phyloP scores from a whole-genome alignment of 2,888 invertebrate species.

The Zhuqinia jingwanae region DNA sequence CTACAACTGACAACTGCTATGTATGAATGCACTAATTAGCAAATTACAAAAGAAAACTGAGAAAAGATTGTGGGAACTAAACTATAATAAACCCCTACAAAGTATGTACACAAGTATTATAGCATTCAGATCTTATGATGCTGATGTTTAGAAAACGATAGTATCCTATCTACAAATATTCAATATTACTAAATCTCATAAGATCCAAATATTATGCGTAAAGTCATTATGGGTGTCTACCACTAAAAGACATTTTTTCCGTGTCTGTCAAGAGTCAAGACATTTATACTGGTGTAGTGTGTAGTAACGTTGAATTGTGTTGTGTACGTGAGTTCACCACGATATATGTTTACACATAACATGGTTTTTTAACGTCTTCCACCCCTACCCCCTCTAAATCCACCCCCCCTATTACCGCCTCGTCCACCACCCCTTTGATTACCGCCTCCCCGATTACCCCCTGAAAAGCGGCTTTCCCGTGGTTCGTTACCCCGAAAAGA shows the following conservation, averaged over 20 bases:
- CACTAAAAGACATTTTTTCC: too few relatives aligned
- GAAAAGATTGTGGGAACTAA: background rate
- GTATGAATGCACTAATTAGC: background rate
- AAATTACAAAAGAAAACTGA: background rate
- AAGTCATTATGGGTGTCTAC: too few relatives aligned
- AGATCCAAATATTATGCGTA: too few relatives aligned
- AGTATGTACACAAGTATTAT: background rate
- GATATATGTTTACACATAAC: background rate
- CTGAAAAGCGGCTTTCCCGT: slow-evolving; percentile 73
- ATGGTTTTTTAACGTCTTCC: slow-evolving; percentile 53
- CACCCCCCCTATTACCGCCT: slow-evolving; percentile 65
- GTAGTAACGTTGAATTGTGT: too few relatives aligned
- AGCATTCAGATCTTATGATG: too few relatives aligned
- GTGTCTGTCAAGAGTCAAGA: too few relatives aligned
- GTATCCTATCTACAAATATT: too few relatives aligned
- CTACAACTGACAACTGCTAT: background rate
- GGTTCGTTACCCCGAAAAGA: slow-evolving; percentile 70
- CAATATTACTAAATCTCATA: too few relatives aligned
- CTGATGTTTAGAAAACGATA: too few relatives aligned
- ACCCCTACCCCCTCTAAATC: slow-evolving; percentile 66
- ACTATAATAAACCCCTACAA: background rate
- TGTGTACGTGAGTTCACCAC: too few relatives aligned
- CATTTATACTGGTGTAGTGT: too few relatives aligned
- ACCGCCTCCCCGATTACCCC: slow-evolving; percentile 67
- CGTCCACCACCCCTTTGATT: slow-evolving; percentile 71